Percentiles rank a stretch among this genome's conserved stretches.
Conservation (phyloP, 2,797 vertebrate species). For the Coccyzus lansbergi region DNA sequence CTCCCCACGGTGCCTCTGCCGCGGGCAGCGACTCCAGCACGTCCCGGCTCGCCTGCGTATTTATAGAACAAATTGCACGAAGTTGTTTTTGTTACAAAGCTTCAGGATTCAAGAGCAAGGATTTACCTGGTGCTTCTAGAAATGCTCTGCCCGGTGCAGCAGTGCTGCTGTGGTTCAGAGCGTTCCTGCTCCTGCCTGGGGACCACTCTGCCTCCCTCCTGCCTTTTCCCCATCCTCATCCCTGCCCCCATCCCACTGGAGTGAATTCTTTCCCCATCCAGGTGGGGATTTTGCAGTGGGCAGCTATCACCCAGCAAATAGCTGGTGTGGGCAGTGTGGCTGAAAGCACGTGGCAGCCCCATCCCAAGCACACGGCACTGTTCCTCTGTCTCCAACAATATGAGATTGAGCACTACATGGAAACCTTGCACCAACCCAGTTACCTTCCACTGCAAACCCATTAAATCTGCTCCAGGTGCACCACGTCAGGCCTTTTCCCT, state of each 20-base stretch:
- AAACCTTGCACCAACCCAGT: background rate
- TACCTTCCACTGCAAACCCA: background rate
- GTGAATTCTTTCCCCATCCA: rapidly evolving
- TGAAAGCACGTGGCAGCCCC: background rate
- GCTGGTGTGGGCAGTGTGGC: background rate
- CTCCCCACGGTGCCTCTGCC: background rate
- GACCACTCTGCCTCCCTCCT: rapidly evolving
- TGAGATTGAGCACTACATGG: rapidly evolving
- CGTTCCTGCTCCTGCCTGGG: background rate
- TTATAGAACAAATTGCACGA: slow-evolving; percentile 43
- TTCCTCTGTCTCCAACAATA: background rate
- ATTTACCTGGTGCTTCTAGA: background rate
- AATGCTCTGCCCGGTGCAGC: background rate
- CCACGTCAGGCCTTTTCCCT: background rate
- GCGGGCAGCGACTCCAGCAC: background rate
- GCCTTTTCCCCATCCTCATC: background rate
- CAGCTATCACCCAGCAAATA: background rate
- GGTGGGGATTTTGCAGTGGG: background rate
- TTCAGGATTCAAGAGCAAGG: background rate
- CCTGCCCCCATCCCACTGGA: background rate
- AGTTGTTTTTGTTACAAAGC: slow-evolving; percentile 51
- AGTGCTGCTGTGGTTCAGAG: rapidly evolving
- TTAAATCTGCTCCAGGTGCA: background rate
- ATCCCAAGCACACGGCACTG: background rate
- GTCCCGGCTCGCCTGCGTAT: slow-evolving; percentile 53